phyloP scores from a whole-genome alignment of 2,888 invertebrate genomes.

The Noctuana brunneofusca region DNA sequence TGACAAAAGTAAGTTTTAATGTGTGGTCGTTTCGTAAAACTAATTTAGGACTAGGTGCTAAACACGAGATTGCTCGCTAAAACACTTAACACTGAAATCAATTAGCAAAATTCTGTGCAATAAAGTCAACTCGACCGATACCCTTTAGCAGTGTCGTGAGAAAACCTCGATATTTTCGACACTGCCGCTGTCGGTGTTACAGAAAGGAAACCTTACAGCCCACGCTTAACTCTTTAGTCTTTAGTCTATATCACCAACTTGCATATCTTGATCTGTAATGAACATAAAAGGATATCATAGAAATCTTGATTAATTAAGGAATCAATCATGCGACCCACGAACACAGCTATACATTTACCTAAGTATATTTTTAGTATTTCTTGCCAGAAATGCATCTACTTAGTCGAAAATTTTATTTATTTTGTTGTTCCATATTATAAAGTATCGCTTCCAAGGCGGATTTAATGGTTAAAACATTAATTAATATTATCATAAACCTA shows the following conservation, averaged over 20 bases:
- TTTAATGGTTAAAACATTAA: no score
- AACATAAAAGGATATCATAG: neutral
- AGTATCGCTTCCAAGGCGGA: no score
- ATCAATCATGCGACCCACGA: constrained; percentile 1
- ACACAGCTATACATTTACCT: no score
- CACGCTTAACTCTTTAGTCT: constrained; percentile 1
- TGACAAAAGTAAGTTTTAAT: neutral
- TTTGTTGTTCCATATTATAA: no score
- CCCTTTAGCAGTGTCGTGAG: constrained; percentile 23
- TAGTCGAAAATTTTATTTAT: no score
- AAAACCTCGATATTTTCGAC: constrained; percentile 26
- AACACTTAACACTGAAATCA: neutral
- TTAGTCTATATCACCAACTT: constrained; percentile 2
- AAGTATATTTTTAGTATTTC: no score
- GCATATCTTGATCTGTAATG: constrained; percentile 13
- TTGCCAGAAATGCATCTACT: no score
- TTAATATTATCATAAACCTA: no score
- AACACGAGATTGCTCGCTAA: neutral
- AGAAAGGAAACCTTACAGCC: constrained; percentile 3
- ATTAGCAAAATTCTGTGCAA: constrained; percentile 7
- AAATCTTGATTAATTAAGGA: constrained; percentile 3
- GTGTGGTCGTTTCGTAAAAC: neutral
- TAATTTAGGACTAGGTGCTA: neutral
- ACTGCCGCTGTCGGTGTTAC: neutral
- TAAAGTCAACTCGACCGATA: constrained; percentile 2